Evolutionary conservation across 2,888 invertebrate genomes (phyloP).

Genomic region (Sminthurides aquaticus): DNA sequence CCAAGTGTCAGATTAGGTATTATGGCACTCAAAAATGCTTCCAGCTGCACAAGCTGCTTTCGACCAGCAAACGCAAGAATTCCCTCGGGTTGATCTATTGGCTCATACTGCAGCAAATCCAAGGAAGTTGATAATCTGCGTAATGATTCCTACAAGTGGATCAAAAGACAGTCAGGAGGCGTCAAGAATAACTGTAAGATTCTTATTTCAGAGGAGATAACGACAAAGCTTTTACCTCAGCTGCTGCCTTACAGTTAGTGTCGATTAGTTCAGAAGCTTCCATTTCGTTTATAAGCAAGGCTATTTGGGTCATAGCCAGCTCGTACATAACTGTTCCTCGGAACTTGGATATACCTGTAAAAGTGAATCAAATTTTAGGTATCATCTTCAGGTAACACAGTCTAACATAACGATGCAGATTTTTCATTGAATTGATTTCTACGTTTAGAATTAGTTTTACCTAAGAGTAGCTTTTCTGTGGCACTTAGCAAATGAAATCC

Average conservation of each 20-base stretch:
- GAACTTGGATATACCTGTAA: conserved; percentile 42
- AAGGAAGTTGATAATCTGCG: conserved; percentile 30
- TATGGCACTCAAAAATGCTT: conserved; percentile 29
- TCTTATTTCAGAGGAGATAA: too few species aligned
- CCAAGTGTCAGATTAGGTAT: conserved; percentile 23
- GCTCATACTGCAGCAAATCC: conserved; percentile 39
- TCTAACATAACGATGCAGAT: not conserved
- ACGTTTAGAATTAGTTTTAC: conserved; percentile 8
- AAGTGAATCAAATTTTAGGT: not conserved
- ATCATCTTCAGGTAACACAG: too few species aligned
- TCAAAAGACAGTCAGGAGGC: too few species aligned
- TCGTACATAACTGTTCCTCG: conserved; percentile 42
- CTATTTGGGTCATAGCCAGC: conserved; percentile 38
- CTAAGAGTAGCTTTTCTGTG: conserved; percentile 28
- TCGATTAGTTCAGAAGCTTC: conserved; percentile 3
- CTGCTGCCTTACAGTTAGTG: not conserved
- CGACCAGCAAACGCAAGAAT: conserved; percentile 28
- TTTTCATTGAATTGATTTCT: not conserved
- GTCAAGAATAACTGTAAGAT: not conserved
- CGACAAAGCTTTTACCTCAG: not conserved
- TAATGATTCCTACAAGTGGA: conserved; percentile 36
- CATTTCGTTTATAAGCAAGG: conserved; percentile 16
- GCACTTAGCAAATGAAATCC: conserved; percentile 36
- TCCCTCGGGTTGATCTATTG: conserved; percentile 42
- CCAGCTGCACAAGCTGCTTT: conserved; percentile 30